These are phyloP conservation scores for Oxyteleia sp. DNA, from an alignment of 2,888 invertebrate genomes.

Conservation along the genomic window DNA sequence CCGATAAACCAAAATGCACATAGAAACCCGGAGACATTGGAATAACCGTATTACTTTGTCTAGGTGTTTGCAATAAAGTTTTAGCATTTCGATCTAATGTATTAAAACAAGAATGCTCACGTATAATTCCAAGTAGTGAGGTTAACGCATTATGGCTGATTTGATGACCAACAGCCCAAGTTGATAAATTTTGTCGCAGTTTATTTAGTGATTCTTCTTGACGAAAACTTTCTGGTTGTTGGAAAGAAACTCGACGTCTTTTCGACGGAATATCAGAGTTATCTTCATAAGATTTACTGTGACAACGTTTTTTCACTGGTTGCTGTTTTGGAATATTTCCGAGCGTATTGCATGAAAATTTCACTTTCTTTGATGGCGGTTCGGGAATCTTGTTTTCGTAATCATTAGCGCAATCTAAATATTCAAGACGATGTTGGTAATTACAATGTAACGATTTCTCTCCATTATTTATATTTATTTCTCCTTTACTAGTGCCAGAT, in stretches of 20 bases:
- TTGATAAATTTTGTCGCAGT: neutral
- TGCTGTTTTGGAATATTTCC: neutral
- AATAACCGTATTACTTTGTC: conserved; percentile 15
- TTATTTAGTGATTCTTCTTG: neutral
- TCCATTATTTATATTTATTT: too few relatives aligned
- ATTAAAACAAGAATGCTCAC: conserved; percentile 24
- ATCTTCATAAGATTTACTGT: too few relatives aligned
- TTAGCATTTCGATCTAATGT: conserved; percentile 33
- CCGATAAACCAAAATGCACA: conserved; percentile 40
- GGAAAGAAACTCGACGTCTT: too few relatives aligned
- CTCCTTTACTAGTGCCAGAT: too few relatives aligned
- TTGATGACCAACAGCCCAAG: conserved; percentile 17
- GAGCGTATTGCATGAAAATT: neutral
- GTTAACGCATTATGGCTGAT: conserved; percentile 22
- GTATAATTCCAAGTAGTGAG: conserved; percentile 17
- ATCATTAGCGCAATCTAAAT: too few relatives aligned
- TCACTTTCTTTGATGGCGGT: neutral
- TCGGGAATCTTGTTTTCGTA: neutral
- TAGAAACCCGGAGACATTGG: conserved; percentile 29
- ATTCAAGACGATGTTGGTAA: too few relatives aligned
- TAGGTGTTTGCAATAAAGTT: conserved; percentile 40
- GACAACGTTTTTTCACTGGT: too few relatives aligned
- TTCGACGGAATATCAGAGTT: too few relatives aligned
- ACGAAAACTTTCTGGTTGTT: too few relatives aligned
- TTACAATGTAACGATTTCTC: too few relatives aligned